These are phyloP conservation scores for Brachionus calyciflorus DNA, from an alignment of 1,140 invertebrate species.

Conservation along the genomic window DNA sequence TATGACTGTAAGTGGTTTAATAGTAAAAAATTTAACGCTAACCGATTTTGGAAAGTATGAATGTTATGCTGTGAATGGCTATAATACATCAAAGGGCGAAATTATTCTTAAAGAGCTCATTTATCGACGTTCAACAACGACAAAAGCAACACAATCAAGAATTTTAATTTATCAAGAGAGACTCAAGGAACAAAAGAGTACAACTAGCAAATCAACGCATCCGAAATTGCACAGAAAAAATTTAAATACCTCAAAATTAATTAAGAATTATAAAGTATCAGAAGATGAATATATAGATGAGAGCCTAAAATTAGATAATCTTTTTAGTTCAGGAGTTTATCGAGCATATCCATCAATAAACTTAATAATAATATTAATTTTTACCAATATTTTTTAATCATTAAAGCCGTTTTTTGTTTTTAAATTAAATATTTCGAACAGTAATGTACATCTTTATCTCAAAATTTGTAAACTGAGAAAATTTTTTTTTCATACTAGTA, in stretches of 20 bases:
- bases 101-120: not conserved
- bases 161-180: conserved; percentile 23
- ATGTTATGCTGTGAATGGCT: conserved; percentile 21
- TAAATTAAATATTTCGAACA: no score
- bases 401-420: no score
- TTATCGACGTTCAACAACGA: not conserved
- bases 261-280: not conserved
- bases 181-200: not conserved
- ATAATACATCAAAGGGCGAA: not conserved
- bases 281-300: conserved; percentile 18
- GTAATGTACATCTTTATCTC: no score
- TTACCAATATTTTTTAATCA: no score
- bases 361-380: no score
- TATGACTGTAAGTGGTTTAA: conserved; percentile 16
- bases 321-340: not conserved
- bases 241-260: conserved; percentile 26
- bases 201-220: not conserved
- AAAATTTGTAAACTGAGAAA: no score
- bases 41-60: conserved; percentile 31
- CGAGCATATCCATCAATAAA: not conserved
- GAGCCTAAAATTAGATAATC: not conserved
- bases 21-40: conserved; percentile 13
- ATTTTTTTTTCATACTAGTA: no score
- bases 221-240: conserved; percentile 14
- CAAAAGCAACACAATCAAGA: not conserved